Conservation (phyloP, 35 echinoderm and acorn worm species). For the Apostichopus californicus region DNA sequence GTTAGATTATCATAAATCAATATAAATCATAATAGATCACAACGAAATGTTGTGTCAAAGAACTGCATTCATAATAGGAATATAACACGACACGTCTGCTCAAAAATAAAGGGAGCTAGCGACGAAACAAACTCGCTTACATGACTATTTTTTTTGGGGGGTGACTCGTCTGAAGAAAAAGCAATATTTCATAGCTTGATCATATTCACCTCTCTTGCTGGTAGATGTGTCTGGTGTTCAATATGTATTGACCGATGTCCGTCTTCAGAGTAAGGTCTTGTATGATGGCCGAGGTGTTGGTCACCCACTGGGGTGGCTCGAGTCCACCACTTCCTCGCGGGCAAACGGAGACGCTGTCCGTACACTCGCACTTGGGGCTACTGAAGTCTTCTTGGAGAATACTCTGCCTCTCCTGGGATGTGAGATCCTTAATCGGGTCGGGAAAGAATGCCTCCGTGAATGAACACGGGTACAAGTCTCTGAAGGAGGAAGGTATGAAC, state of each 20-base stretch:
- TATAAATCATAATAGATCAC: no score
- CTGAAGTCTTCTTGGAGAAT: conserved; percentile 44
- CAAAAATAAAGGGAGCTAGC: no score
- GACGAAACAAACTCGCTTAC: no score
- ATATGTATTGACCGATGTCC: conserved; percentile 66
- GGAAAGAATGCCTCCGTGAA: conserved; percentile 20
- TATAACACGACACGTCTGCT: no score
- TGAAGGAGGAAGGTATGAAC: not conserved
- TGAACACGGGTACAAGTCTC: conserved; percentile 48
- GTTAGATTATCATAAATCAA: no score
- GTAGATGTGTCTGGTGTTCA: conserved; percentile 54
- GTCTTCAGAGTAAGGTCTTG: conserved; percentile 75
- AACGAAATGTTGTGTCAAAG: no score
- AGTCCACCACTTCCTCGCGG: conserved; percentile 46
- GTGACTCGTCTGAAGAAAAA: no score
- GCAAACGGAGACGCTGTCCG: conserved; percentile 41
- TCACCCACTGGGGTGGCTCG: conserved; percentile 56
- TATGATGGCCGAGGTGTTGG: conserved; percentile 61
- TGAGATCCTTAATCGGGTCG: conserved; percentile 19
- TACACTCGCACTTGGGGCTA: conserved; percentile 33
- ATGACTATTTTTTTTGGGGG: no score
- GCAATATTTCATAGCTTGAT: not conserved
- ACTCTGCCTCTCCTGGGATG: not conserved
- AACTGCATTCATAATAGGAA: no score
- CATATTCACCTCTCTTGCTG: conserved; percentile 49